Evolutionary conservation across 2,113 vertebrate species (phyloP).

Genomic region (Oophaga pumilio): DNA sequence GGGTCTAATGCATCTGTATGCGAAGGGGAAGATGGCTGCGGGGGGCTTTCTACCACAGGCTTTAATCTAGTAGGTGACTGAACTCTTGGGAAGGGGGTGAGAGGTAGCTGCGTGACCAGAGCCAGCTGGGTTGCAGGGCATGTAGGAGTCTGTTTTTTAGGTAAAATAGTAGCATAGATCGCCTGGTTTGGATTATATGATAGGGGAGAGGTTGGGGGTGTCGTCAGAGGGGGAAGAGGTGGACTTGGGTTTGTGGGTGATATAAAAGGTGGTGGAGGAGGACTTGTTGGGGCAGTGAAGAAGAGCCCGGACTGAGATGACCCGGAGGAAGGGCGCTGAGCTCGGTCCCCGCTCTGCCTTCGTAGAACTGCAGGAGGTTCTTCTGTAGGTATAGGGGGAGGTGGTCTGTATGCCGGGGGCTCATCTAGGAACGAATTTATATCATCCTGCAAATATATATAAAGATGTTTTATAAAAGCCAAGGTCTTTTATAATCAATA

Average conservation of each 20-base stretch:
- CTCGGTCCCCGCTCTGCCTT: conserved; percentile 62
- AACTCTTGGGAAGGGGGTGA: conserved; percentile 91
- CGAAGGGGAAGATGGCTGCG: conserved; percentile 60
- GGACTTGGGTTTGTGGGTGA: conserved; percentile 67
- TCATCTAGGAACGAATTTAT: conserved; percentile 78
- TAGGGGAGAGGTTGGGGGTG: conserved; percentile 63
- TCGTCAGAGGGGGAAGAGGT: conserved; percentile 57
- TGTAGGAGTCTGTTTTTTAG: conserved; percentile 61
- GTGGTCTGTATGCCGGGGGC: conserved; percentile 76
- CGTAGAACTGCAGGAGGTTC: conserved; percentile 62
- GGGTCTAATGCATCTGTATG: conserved; percentile 65
- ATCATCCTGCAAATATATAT: conserved; percentile 80
- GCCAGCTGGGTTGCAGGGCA: conserved; percentile 75
- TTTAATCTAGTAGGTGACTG: conserved; percentile 80
- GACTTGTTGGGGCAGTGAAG: conserved; percentile 77
- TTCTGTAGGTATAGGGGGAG: conserved; percentile 73
- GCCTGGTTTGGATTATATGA: conserved; percentile 44
- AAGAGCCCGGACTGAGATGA: conserved; percentile 85
- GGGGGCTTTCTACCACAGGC: conserved; percentile 53
- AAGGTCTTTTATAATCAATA: neutral
- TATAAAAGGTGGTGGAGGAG: conserved; percentile 55
- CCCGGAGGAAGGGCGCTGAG: conserved; percentile 76
- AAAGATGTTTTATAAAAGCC: neutral
- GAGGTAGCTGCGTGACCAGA: conserved; percentile 76
- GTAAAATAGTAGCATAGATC: conserved; percentile 70